Conservation (phyloP, 2,797 vertebrate species). For the Enteromius treurensis region DNA sequence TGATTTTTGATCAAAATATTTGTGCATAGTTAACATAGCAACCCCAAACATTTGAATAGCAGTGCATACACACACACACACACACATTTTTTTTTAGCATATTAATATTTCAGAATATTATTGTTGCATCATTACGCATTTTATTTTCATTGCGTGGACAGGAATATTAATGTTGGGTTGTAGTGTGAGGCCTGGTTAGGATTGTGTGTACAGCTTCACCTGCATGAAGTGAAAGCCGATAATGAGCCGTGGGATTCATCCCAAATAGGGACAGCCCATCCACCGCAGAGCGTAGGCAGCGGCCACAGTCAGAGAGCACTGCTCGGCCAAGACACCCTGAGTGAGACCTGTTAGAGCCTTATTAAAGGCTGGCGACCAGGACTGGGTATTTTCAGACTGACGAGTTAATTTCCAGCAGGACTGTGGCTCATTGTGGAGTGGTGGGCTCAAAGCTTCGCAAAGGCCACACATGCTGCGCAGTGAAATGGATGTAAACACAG, state of each 20-base stretch:
- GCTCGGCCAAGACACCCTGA: constrained; percentile 46
- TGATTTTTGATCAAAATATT: not conserved
- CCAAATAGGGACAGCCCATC: constrained; percentile 13
- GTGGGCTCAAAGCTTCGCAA: constrained; percentile 54
- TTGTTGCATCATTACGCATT: not conserved
- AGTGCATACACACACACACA: not conserved
- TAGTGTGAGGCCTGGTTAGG: constrained; percentile 12
- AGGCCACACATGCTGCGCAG: constrained; percentile 77
- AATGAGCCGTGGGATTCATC: constrained; percentile 24
- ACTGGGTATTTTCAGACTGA: constrained; percentile 71
- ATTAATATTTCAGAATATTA: too few relatives aligned
- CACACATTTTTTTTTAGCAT: too few relatives aligned
- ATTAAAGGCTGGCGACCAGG: constrained; percentile 46
- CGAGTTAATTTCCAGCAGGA: constrained; percentile 69
- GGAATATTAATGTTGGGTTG: not conserved
- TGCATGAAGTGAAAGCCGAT: constrained; percentile 31
- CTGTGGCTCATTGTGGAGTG: constrained; percentile 66
- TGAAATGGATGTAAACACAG: constrained; percentile 76
- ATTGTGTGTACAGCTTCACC: constrained; percentile 3
- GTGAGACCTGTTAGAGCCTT: constrained; percentile 31
- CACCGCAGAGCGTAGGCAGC: not conserved
- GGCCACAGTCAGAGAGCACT: constrained; percentile 31
- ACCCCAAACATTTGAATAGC: not conserved
- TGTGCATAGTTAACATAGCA: not conserved
- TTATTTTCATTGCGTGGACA: not conserved